Evolutionary conservation across 2,113 vertebrate genomes (phyloP).

Genomic region (Tyto alba): DNA sequence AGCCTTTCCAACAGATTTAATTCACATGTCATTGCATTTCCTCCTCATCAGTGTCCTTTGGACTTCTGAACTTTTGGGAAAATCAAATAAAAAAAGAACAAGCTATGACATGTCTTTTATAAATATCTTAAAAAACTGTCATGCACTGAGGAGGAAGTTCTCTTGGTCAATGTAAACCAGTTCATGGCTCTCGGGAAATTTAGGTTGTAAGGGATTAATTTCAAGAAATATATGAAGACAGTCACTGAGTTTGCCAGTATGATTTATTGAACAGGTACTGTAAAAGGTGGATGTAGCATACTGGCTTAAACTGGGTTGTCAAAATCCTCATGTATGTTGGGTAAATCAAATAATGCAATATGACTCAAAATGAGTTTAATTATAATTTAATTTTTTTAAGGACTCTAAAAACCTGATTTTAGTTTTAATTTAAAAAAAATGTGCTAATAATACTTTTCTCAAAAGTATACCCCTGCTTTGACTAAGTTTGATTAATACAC

Average conservation of each 20-base stretch:
- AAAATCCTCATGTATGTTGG: neutral
- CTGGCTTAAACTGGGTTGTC: neutral
- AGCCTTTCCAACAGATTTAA: neutral
- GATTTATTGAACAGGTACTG: neutral
- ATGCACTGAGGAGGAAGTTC: neutral
- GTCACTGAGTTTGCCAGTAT: neutral
- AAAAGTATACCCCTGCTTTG: neutral
- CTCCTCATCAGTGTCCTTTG: neutral
- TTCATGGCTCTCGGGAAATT: neutral
- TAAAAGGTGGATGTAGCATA: neutral
- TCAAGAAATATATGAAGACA: neutral
- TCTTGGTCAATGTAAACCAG: neutral
- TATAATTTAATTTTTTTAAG: neutral
- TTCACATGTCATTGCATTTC: neutral
- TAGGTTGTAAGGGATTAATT: neutral
- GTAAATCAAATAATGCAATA: neutral
- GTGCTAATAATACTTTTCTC: neutral
- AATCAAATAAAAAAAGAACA: neutral
- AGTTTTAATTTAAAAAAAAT: neutral
- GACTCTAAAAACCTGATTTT: neutral
- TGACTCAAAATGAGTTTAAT: neutral
- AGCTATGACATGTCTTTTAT: neutral
- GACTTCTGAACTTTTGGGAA: neutral
- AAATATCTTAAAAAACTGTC: neutral
- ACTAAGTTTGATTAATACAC: neutral